Conservation (phyloP, 2,113 vertebrate genomes). For the Thunnus thynnus region DNA sequence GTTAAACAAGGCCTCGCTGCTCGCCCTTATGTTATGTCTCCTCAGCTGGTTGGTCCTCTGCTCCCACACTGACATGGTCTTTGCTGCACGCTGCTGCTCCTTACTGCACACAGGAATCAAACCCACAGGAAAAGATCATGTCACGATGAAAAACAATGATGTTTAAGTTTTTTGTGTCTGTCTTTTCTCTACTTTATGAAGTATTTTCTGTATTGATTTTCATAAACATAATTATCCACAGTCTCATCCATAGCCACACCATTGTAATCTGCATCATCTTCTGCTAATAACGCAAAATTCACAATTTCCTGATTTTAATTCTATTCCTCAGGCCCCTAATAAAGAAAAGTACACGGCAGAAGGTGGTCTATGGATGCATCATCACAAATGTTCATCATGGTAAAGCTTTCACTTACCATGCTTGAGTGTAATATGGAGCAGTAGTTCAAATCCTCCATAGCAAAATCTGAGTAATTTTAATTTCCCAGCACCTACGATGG, state of each 20-base stretch:
- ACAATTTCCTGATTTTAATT: background rate
- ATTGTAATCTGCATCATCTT: background rate
- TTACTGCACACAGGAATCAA: constrained; percentile 84
- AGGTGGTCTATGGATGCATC: constrained; percentile 70
- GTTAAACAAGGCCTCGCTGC: constrained; percentile 94
- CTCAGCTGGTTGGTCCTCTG: constrained; percentile 96
- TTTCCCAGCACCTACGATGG: background rate
- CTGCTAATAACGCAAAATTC: background rate
- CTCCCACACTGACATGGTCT: constrained; percentile 96
- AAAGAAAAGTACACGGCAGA: constrained; percentile 4
- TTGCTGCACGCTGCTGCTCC: constrained; percentile 91
- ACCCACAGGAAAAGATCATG: constrained; percentile 25
- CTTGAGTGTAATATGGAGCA: constrained; percentile 19
- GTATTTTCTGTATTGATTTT: background rate
- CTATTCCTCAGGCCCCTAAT: background rate
- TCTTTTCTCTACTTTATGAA: background rate
- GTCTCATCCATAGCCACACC: constrained; percentile 64
- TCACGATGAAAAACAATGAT: background rate
- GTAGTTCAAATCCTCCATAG: constrained; percentile 2
- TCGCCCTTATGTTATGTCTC: constrained; percentile 91
- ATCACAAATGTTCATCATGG: constrained; percentile 62
- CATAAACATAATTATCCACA: constrained; percentile 28
- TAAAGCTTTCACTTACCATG: constrained; percentile 70
- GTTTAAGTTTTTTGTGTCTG: background rate
- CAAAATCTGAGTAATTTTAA: background rate